Percentiles rank a stretch among this genome's conserved stretches.
These are phyloP conservation scores for Acipenser ruthenus DNA, from an alignment of 2,797 vertebrate species.

Conservation along the genomic window DNA sequence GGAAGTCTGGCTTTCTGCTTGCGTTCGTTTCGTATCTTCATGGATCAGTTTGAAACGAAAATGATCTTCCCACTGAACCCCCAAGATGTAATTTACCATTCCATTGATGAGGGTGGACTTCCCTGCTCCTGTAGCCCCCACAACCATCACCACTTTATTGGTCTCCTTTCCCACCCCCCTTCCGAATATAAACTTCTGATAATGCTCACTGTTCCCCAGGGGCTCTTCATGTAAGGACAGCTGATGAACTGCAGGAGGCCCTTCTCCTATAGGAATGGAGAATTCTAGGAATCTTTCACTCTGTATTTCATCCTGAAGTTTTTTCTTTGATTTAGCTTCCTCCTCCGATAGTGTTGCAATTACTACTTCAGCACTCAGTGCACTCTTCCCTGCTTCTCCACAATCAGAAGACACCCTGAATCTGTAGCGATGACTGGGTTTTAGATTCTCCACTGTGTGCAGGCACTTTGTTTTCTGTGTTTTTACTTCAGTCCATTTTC, in stretches of 20 bases:
- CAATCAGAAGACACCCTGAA: background rate
- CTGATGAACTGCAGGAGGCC: background rate
- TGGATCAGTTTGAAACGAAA: slow-evolving; percentile 30
- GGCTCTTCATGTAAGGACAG: background rate
- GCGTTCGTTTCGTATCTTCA: slow-evolving; percentile 25
- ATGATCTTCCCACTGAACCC: slow-evolving; percentile 29
- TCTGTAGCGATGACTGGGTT: slow-evolving; percentile 12
- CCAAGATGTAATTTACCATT: slow-evolving; percentile 33
- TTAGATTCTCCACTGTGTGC: slow-evolving; percentile 16
- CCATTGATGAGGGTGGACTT: slow-evolving; percentile 26
- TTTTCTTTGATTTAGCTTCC: too few species aligned
- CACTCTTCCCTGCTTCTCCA: background rate
- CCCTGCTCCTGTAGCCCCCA: slow-evolving; percentile 25
- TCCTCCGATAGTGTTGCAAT: background rate
- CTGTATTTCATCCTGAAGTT: background rate
- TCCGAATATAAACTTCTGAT: background rate
- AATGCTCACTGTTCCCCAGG: background rate
- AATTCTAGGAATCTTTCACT: too few species aligned
- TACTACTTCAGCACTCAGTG: background rate
- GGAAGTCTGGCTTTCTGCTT: slow-evolving; percentile 32
- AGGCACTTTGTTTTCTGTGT: slow-evolving; percentile 16
- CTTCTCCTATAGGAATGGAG: background rate
- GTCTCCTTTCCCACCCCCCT: background rate
- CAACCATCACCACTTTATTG: slow-evolving; percentile 4
- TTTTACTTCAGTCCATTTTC: too few species aligned